Conservation (phyloP, 2,113 vertebrate genomes). For the Onychorhynchus coronatus region DNA sequence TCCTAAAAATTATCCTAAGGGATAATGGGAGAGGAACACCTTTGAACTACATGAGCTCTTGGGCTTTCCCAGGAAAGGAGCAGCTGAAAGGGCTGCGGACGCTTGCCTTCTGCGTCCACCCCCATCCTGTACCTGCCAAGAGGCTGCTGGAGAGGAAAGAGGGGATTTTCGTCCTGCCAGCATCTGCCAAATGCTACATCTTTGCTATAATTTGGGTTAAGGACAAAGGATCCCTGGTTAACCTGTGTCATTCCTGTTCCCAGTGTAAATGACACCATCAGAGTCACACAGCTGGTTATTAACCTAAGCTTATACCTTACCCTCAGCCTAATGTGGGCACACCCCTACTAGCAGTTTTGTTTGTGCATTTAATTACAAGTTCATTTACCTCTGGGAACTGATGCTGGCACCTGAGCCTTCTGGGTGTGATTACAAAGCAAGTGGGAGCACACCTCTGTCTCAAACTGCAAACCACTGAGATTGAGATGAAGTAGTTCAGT, state of each 20-base stretch:
- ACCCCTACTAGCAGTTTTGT: background rate
- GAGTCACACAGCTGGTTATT: background rate
- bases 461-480: background rate
- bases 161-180: background rate
- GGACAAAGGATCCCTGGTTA: background rate
- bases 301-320: background rate
- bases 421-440: background rate
- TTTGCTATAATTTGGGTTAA: background rate
- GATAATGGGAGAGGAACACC: background rate
- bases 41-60: background rate
- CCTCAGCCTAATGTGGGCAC: background rate
- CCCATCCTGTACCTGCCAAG: background rate
- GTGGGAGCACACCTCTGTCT: background rate
- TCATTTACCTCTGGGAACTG: rapidly evolving
- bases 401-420: background rate
- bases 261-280: background rate
- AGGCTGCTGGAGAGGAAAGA: background rate
- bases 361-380: background rate
- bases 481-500: background rate
- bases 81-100: background rate
- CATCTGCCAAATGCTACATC: background rate
- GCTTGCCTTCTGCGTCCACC: background rate
- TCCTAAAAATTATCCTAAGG: background rate
- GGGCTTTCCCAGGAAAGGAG: background rate
- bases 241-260: background rate